A percentile compares a stretch with the other conserved stretches of the same genome.
Conservation (phyloP, 2,797 vertebrate species). For the Chrysocyon brachyurus region DNA sequence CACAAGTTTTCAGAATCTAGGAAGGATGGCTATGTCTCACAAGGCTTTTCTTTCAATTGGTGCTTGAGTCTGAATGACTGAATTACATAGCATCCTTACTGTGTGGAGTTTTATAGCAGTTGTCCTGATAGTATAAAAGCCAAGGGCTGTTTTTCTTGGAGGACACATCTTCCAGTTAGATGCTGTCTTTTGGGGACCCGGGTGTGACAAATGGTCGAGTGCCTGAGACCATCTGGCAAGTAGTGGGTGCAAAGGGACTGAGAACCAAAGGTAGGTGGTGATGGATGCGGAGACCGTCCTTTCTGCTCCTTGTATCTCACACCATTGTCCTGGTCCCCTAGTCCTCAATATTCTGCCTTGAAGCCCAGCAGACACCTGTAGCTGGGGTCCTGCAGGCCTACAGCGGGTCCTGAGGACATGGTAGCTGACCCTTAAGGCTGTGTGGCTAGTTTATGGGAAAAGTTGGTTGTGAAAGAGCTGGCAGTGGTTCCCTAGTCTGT, state of each 20-base stretch:
- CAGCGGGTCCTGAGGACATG: background rate
- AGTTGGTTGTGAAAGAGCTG: conserved; percentile 78
- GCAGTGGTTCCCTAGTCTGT: background rate
- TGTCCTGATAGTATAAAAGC: background rate
- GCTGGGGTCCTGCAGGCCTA: background rate
- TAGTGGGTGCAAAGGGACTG: background rate
- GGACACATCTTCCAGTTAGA: background rate
- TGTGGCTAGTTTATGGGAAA: conserved; percentile 13
- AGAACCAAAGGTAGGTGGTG: background rate
- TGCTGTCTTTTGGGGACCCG: background rate
- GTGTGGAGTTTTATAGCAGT: accelerated
- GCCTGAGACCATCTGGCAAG: no score
- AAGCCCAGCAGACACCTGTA: background rate
- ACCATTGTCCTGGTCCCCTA: no score
- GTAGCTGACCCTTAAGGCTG: background rate
- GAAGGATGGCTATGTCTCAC: background rate
- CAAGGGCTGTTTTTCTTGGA: background rate
- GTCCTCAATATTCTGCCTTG: background rate
- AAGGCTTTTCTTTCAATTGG: background rate
- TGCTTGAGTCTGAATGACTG: no score
- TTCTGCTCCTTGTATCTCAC: accelerated
- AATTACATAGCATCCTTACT: background rate
- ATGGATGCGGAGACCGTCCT: accelerated
- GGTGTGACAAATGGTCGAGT: no score
- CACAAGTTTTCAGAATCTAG: background rate